These are phyloP conservation scores for Laterallus jamaicensis DNA, from an alignment of 2,113 vertebrate genomes.

Conservation along the genomic window DNA sequence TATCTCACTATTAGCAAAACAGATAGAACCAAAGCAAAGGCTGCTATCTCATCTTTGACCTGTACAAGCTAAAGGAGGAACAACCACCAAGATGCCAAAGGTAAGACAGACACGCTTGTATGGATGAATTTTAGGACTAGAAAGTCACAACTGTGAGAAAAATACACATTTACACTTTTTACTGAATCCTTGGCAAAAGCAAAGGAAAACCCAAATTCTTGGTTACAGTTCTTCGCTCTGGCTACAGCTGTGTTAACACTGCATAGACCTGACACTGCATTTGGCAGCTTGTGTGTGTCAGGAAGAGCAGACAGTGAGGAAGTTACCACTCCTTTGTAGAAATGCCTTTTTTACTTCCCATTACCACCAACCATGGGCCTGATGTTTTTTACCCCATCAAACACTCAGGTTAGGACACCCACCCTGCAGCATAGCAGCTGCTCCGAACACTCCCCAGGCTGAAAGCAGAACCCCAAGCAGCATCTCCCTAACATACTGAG, in stretches of 20 bases:
- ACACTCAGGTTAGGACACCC: background rate
- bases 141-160: background rate
- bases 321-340: background rate
- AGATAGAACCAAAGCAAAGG: background rate
- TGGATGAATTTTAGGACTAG: background rate
- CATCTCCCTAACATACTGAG: accelerated
- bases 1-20: background rate
- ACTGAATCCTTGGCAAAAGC: background rate
- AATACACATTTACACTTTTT: background rate
- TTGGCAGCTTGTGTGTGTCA: background rate
- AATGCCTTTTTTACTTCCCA: background rate
- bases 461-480: background rate
- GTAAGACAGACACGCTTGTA: background rate
- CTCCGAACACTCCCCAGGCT: background rate
- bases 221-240: background rate
- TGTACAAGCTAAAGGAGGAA: background rate
- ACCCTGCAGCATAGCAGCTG: background rate
- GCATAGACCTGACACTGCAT: background rate
- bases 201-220: background rate
- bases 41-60: background rate
- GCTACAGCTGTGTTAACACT: background rate
- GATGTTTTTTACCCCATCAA: background rate
- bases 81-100: background rate
- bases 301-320: background rate
- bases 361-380: background rate